phyloP scores from a whole-genome alignment of 2,113 vertebrate species.

The Amphiprion ocellaris region DNA sequence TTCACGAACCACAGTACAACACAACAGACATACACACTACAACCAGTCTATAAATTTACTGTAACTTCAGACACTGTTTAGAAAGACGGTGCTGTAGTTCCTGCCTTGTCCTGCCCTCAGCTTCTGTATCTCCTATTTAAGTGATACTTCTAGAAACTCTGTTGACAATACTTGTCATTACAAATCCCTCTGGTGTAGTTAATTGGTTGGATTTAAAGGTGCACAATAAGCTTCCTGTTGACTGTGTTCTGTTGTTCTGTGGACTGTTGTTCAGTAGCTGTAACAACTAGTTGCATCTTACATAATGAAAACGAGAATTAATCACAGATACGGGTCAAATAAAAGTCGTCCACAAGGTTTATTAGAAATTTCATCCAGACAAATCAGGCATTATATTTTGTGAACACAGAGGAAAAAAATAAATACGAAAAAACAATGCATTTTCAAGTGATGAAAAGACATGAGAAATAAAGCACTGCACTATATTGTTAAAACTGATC shows the following conservation, averaged over 20 bases:
- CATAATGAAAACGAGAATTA: not conserved
- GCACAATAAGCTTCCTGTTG: slow-evolving; percentile 5
- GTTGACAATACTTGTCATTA: slow-evolving; percentile 39
- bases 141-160: slow-evolving; percentile 23
- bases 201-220: slow-evolving; percentile 58
- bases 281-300: not conserved
- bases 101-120: not conserved
- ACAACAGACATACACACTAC: not conserved
- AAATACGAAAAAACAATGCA: slow-evolving; percentile 5
- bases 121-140: slow-evolving; percentile 21
- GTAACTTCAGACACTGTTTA: not conserved
- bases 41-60: not conserved
- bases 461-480: slow-evolving; percentile 28
- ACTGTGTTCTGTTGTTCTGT: not conserved
- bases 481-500: slow-evolving; percentile 14
- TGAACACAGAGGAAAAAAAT: slow-evolving; percentile 29
- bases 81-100: not conserved
- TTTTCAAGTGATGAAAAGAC: slow-evolving; percentile 10
- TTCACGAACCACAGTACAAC: slow-evolving; percentile 33
- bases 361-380: slow-evolving; percentile 64
- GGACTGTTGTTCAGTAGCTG: not conserved
- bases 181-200: slow-evolving; percentile 60
- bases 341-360: slow-evolving; percentile 53
- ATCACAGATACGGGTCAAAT: not conserved
- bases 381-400: slow-evolving; percentile 55